Evolutionary conservation across 2,113 vertebrate genomes (phyloP).

Genomic region (Rallus limicola): DNA sequence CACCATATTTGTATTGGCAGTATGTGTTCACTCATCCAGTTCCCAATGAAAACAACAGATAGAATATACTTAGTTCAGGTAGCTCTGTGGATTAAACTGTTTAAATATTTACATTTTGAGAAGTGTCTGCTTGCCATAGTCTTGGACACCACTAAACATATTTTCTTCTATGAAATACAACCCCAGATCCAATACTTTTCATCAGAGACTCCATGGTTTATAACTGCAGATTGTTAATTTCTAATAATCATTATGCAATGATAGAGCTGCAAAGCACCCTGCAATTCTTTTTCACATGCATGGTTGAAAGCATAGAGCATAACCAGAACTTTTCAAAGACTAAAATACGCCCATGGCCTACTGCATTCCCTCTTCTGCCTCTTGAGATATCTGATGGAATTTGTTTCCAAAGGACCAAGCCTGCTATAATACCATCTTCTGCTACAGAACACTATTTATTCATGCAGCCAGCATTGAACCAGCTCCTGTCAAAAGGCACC

Average conservation of each 20-base stretch:
- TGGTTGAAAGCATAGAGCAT: background rate
- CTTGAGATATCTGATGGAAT: background rate
- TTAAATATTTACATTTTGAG: background rate
- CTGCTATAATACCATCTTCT: background rate
- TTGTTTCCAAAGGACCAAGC: background rate
- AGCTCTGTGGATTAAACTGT: background rate
- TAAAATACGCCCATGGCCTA: background rate
- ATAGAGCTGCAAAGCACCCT: background rate
- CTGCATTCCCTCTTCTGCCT: background rate
- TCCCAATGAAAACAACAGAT: background rate
- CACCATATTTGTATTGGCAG: background rate
- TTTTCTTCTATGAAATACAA: background rate
- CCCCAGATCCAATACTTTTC: background rate
- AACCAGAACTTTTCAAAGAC: background rate
- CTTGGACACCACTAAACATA: background rate
- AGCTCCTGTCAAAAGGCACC: background rate
- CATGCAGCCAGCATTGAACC: background rate
- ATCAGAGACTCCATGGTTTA: background rate
- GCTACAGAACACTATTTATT: background rate
- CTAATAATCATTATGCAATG: background rate
- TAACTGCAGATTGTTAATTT: background rate
- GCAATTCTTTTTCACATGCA: background rate
- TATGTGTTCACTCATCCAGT: background rate
- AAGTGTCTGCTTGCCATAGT: background rate
- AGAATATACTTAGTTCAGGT: background rate